phyloP scores from a whole-genome alignment of 2,113 vertebrate species.

The Coracopsis vasa region DNA sequence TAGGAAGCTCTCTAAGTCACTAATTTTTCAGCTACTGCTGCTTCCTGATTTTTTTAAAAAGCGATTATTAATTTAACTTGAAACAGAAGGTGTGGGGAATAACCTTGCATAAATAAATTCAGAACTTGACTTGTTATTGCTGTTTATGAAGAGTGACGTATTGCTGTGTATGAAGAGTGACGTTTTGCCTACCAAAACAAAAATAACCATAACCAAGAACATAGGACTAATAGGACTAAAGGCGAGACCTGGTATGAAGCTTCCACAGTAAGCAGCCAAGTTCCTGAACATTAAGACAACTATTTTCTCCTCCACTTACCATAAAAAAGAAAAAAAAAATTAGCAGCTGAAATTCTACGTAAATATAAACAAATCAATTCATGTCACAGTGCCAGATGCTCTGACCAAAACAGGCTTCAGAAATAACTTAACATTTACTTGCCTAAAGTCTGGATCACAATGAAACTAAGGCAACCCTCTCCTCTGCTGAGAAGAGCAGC shows the following conservation, averaged over 20 bases:
- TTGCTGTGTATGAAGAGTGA: not conserved
- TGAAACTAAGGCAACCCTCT: not conserved
- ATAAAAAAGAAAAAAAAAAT: not conserved
- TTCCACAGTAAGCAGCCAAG: not conserved
- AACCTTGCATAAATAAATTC: not conserved
- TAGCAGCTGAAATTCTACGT: not conserved
- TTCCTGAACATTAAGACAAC: not conserved
- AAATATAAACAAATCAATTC: not conserved
- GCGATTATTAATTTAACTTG: not conserved
- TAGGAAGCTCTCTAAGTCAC: not conserved
- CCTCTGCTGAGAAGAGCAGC: not conserved
- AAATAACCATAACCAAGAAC: not conserved
- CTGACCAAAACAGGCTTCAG: not conserved
- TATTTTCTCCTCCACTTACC: not conserved
- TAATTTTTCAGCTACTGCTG: not conserved
- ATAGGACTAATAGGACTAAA: not conserved
- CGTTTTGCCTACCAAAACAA: not conserved
- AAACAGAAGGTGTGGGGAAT: not conserved
- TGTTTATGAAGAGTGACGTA: not conserved
- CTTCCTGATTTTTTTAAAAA: not conserved
- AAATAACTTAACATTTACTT: not conserved
- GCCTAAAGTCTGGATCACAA: not conserved
- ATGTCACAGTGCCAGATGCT: not conserved
- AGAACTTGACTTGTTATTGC: not conserved
- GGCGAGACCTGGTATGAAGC: not conserved